Base-by-base conservation (phyloP, 2,113 vertebrate genomes). In the Cygnus atratus region DNA sequence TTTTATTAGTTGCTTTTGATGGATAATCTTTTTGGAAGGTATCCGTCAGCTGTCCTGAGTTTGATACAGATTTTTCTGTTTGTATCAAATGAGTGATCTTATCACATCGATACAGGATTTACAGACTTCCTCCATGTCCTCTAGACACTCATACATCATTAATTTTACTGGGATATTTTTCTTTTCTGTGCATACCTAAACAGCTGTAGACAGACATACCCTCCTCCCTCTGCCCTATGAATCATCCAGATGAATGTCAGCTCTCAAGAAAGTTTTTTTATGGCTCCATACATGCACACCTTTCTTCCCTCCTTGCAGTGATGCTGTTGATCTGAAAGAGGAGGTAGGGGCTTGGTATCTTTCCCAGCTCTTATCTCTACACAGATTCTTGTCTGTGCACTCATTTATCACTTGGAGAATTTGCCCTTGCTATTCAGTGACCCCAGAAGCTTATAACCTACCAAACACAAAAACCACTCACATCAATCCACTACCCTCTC, bases 171-270 rank as follows among this genome's bases (percentile, higher is more conserved):
- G 43, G 35, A 24, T 11, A 21, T 65, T 65, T 67, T 72, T 84
- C 9, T 77, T 61, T 74, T n/a, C 37, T 39, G 3, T 59, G 15
- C 54, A 15, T 33, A 44, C 31, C 2, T 71, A 33, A 9, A 31
- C 19, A 62, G 20, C 61, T 71, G 5, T 54, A 29, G 54, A 37
- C 41, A 79, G 24, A 50, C 35, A 58, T 2, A 44, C 41, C 21
- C 21, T 59, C 28, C 26, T 85, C 18, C 13, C 10, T 28, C 18
- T 44, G 10, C 10, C 3, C 11, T 65, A 4, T 35, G 26, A 62
- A 35, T 9, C 11, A 11, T 21, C 78, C 37, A 33, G 14, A 28
- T 0, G 1, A 3, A 12, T 2, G 8, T 52, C 59, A 66, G 35
- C 28, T 57, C 19, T 15, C 33, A 12, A 3, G n/a, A 39, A 52